phyloP scores from a whole-genome alignment of 2,113 vertebrate genomes.

The Candoia aspera region DNA sequence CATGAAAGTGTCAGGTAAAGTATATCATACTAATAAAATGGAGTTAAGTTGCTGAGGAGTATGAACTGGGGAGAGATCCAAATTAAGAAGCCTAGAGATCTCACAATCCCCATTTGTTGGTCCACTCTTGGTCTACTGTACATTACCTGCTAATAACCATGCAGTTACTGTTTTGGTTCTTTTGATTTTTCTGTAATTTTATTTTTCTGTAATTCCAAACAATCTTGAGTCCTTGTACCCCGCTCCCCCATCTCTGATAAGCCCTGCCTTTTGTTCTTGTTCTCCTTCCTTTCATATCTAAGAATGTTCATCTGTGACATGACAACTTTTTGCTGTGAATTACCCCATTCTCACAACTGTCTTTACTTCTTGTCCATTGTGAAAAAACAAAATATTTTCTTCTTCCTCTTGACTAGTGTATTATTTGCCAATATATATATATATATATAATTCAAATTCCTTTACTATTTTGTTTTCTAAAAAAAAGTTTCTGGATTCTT shows the following conservation, averaged over 20 bases:
- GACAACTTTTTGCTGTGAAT: not conserved
- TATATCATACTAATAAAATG: not conserved
- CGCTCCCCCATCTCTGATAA: not conserved
- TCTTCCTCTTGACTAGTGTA: not conserved
- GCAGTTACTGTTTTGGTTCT: not conserved
- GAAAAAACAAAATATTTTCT: not conserved
- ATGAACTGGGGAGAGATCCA: not conserved
- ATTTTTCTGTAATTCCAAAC: not conserved
- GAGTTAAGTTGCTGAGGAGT: not conserved
- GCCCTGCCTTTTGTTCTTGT: not conserved
- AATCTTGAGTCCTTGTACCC: not conserved
- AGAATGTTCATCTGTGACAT: not conserved
- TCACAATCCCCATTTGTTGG: not conserved
- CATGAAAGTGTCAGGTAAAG: not conserved
- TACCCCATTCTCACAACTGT: not conserved
- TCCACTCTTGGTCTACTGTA: not conserved
- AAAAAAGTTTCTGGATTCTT: conserved; percentile 6
- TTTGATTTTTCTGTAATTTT: not conserved
- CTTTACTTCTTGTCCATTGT: not conserved
- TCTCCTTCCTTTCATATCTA: not conserved
- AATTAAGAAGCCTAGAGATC: not conserved
- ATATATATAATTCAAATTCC: not conserved
- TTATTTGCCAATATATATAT: not conserved
- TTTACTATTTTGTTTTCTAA: not conserved
- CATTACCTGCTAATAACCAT: too few species aligned